Evolutionary conservation across 2,797 vertebrate species (phyloP), one percentile per base, ranked within the genome.

Genomic region (Carapus acus): DNA sequence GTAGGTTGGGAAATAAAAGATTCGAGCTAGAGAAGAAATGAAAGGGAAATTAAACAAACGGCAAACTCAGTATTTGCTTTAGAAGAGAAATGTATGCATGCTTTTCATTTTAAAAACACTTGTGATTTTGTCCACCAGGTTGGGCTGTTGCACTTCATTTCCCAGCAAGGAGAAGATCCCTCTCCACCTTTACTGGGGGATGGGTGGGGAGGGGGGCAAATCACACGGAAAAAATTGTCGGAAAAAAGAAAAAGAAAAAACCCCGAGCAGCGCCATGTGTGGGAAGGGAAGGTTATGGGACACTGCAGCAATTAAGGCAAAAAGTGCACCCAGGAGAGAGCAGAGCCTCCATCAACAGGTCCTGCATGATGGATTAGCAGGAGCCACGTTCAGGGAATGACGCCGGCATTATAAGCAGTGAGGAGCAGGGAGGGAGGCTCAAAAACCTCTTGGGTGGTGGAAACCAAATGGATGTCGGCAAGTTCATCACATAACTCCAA

Each of bases 81-180:
- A 13, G 5, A 27, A 27, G 2, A 8, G 18, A 27, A 27, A 27
- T 8, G 8, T 16, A 3, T 1, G 29, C 4, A 22, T 27, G 24
- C 24, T 27, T 27, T 9, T 27, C n/a, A n/a, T n/a, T n/a, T n/a
- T n/a, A n/a, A n/a, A n/a, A 27, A 5, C 4, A 9, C 24, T 27
- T 4, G 9, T 4, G 24, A 4, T 27, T 27, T 27, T 5, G 24
- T 27, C 82, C 85, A 85, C 67, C 65, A 74, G 83, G 71, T 53
- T 67, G 82, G 58, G 76, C 70, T 85, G 80, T 82, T 82, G 82
- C 63, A 54, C 77, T 83, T 71, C 43, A 55, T 2, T 43, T 19
- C 33, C 1, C 22, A 14, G 2, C 1, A 3, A 36, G 18, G 47
- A 38, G 1, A 21, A n/a, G 12, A 13, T 13, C 24, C 24, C 5